Conservation (phyloP, 2,113 vertebrate genomes). For the Alectura lathami region DNA sequence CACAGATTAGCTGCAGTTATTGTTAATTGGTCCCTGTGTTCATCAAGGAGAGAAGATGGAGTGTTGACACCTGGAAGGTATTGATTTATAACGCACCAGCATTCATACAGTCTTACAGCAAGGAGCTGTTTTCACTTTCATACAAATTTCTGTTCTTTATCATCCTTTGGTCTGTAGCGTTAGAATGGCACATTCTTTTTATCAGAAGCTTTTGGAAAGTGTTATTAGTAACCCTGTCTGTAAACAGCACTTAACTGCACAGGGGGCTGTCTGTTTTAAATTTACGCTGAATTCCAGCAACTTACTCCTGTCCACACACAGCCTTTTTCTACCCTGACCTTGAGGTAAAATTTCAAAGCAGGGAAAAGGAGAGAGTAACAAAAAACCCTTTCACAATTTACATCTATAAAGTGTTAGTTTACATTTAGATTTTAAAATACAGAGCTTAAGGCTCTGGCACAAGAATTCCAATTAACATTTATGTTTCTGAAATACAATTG, state of each 20-base stretch:
- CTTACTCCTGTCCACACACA: neutral
- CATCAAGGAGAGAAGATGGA: neutral
- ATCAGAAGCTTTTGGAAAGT: neutral
- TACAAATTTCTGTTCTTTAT: neutral
- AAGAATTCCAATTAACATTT: neutral
- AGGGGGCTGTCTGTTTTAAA: neutral
- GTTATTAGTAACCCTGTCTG: neutral
- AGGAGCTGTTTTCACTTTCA: neutral
- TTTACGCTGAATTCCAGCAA: neutral
- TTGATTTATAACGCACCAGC: neutral
- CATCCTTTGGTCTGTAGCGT: neutral
- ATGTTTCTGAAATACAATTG: neutral
- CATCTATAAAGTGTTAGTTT: neutral
- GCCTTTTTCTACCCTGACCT: neutral
- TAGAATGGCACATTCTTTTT: neutral
- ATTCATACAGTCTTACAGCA: neutral
- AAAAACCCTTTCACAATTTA: neutral
- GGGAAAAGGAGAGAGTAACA: neutral
- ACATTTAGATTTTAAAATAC: neutral
- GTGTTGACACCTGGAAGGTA: neutral
- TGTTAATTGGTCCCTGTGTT: neutral
- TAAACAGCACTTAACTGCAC: neutral
- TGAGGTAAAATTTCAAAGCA: neutral
- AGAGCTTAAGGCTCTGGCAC: neutral
- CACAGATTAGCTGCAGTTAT: neutral